Base-by-base conservation (phyloP, 2,888 invertebrate species). In the Polia nebulosa region DNA sequence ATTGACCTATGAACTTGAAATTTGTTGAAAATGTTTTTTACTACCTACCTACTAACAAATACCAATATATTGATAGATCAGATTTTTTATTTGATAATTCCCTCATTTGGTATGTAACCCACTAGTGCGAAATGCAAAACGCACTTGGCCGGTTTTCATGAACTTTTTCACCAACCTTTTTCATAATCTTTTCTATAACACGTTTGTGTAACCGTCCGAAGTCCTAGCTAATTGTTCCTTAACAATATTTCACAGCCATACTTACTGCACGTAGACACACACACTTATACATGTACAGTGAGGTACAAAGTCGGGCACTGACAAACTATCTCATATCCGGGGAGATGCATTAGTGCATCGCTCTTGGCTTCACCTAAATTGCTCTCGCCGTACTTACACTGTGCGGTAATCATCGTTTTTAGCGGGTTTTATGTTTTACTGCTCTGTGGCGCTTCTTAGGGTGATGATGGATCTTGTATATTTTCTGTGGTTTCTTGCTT, bases 251-350 rank as follows among this genome's bases (percentile, higher is more conserved):
- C 4, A 6, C 25, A 57, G 32, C 41, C 15, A 55, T 8, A 36
- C 27, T 20, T 13, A 17, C 41, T 17, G n/a, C 27, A 32, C 15
- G 2, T 20, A 56, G 15, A 60, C 15, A 17, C 11, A 8, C 25
- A 49, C n/a, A 29, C 52, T 20, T n/a, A 25, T 32, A n/a, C 44
- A 32, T 22, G 66, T 64, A 59, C 61, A 72, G 64, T 34, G 63
- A 52, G 58, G 64, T 63, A 72, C 71, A 75, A 81, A 83, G 81
- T 72, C 71, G 71, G 80, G 85, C 81, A 86, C 87, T 85, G 85
- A 85, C 87, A 89, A 89, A 90, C 89, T 88, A 87, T 86, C 88
- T 90, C 89, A 89, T 88, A 90, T 90, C 87, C 90, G 87, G 82
- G 73, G 80, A 76, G 81, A 83, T 84, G 85, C 87, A 87, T 88